Conservation (phyloP, 2,797 vertebrate genomes). For the Amniataba percoides region DNA sequence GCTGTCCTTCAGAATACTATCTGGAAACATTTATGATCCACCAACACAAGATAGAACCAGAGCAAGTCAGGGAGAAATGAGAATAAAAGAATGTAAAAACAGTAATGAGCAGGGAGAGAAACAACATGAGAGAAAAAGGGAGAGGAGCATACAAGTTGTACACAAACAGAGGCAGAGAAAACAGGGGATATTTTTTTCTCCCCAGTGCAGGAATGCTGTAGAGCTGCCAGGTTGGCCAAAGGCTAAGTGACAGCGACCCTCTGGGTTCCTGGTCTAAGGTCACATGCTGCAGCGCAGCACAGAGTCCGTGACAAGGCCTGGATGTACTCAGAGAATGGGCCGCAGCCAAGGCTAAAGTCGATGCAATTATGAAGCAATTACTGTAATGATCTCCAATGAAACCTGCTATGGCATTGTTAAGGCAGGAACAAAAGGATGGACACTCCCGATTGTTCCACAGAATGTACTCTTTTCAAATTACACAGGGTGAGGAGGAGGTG, state of each 20-base stretch:
- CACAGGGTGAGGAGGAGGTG: conserved; percentile 37
- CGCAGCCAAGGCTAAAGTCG: conserved; percentile 71
- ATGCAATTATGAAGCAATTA: conserved; percentile 82
- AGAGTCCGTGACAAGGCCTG: conserved; percentile 58
- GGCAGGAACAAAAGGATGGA: conserved; percentile 66
- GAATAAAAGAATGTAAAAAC: conserved; percentile 10
- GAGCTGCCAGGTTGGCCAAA: conserved; percentile 58
- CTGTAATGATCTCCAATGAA: conserved; percentile 80
- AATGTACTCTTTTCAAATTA: conserved; percentile 65
- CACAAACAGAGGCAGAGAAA: conserved; percentile 31
- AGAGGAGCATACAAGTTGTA: not conserved
- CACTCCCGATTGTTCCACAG: conserved; percentile 60
- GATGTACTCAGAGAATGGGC: conserved; percentile 67
- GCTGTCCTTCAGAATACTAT: conserved; percentile 74
- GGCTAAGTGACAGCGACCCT: conserved; percentile 68
- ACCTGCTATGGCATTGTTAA: conserved; percentile 71
- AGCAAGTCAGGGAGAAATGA: conserved; percentile 33
- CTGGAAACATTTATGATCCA: conserved; percentile 82
- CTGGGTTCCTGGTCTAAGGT: conserved; percentile 63
- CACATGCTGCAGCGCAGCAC: conserved; percentile 63
- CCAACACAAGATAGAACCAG: conserved; percentile 59
- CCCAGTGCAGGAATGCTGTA: conserved; percentile 60
- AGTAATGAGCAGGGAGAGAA: conserved; percentile 28
- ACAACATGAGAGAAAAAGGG: conserved; percentile 4
- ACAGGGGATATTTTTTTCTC: not conserved